Conservation (phyloP, 2,888 invertebrate genomes). For the Cantharis rufa region DNA sequence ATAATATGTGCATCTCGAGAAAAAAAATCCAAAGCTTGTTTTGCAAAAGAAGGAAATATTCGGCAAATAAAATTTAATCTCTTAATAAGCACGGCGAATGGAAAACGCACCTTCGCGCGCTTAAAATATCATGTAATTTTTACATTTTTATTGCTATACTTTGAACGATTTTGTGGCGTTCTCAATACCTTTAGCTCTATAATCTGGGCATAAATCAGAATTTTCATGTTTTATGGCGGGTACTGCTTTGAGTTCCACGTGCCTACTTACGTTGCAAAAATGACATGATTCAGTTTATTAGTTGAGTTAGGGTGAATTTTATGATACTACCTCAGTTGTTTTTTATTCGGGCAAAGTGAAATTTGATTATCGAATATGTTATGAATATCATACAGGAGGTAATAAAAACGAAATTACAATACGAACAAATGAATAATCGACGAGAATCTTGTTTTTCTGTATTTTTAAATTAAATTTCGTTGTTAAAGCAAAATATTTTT, state of each 20-base stretch:
- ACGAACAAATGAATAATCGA: neutral
- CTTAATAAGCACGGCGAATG: neutral
- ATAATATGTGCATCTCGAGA: neutral
- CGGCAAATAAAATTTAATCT: neutral
- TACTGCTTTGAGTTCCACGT: neutral
- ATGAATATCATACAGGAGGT: neutral
- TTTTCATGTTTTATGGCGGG: neutral
- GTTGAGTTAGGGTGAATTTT: neutral
- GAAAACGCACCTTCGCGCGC: neutral
- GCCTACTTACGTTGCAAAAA: neutral
- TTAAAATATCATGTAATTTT: neutral
- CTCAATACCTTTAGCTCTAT: neutral
- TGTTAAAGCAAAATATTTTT: too few species aligned
- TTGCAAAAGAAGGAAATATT: neutral
- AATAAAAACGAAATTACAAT: neutral
- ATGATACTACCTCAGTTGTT: neutral
- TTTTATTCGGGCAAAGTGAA: neutral
- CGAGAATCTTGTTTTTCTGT: too few species aligned
- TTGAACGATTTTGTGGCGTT: neutral
- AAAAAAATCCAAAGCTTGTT: neutral
- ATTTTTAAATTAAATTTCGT: too few species aligned
- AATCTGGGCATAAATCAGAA: neutral
- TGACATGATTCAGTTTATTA: neutral
- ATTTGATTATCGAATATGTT: neutral
- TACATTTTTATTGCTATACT: neutral